Base-by-base conservation (phyloP, 2,888 invertebrate genomes). In the Ophioninae sp. region DNA sequence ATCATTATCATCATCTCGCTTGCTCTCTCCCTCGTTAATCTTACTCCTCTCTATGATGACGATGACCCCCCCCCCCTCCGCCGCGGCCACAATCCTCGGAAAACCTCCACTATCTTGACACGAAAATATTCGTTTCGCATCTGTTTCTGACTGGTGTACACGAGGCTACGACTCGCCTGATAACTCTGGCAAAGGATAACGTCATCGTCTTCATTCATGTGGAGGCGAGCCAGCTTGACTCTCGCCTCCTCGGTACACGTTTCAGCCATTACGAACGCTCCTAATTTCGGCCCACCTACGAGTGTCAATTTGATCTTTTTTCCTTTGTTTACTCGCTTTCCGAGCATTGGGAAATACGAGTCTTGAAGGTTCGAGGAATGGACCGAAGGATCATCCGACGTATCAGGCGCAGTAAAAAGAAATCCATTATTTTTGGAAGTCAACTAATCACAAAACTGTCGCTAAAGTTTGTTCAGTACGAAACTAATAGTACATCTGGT, bases 171-270 rank as follows among this genome's bases (percentile, higher is more conserved):
- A 17, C 56, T 51, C 22, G 30, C 78, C 22, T 59, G 68, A 37
- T 68, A 63, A n/a, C 39, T 61, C 63, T 78, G 78, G 59, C 77
- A 58, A 78, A n/a, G 56, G 65, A 76, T 81, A 72, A 79, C 68
- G 81, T 78, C 71, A 61, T 71, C 80, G 79, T 79, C 86, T 89
- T 89, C 88, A 89, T 89, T 89, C 89, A 88, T 86, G 87, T 87
- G 87, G 86, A 88, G 84, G 37, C 81, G 80, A 84, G 87, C 87
- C 88, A 87, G 84, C 17, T 73, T 63, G 22, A 56, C 79, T 72
- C 23, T 51, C 61, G 7, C 72, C 44, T 13, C 44, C 9, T 39
- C 39, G 10, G 13, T 44, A 1, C 41, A 10, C 23, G 20, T 59
- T 3, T 39, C 61, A 63, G 78, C 61, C 69, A 68, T 44, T 67